Percentiles rank a stretch among this genome's conserved stretches.
Evolutionary conservation across 2,888 invertebrate genomes (phyloP).

Genomic region (Stictocephala bisonia): DNA sequence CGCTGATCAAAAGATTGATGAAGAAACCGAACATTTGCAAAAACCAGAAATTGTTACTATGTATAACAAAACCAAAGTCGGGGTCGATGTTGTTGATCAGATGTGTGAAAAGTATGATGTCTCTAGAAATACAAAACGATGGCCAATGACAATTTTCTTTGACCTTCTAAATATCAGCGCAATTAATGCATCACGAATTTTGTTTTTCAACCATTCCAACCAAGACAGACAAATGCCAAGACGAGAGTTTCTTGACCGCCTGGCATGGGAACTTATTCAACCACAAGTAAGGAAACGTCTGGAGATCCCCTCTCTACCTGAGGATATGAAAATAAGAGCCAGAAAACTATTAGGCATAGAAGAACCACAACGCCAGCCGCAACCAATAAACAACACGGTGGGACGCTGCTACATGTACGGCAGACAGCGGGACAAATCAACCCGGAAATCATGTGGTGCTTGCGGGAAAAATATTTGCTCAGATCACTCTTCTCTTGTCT

Average conservation of each 20-base stretch:
- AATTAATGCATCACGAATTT: constrained; percentile 11
- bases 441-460: background rate
- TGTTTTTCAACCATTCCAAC: background rate
- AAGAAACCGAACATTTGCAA: constrained; percentile 51
- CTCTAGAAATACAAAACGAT: constrained; percentile 20
- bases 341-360: constrained; percentile 19
- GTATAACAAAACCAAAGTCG: constrained; percentile 58
- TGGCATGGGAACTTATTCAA: constrained; percentile 28
- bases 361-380: constrained; percentile 10
- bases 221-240: background rate
- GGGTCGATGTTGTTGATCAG: constrained; percentile 30
- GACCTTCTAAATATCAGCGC: constrained; percentile 15
- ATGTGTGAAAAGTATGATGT: constrained; percentile 25
- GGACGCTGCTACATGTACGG: constrained; percentile 27
- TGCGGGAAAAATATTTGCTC: constrained; percentile 18
- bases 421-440: constrained; percentile 11
- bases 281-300: constrained; percentile 14
- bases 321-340: constrained; percentile 2
- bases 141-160: constrained; percentile 30
- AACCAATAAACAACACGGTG: constrained; percentile 4
- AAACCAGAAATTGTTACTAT: constrained; percentile 59
- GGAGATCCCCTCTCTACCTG: background rate
- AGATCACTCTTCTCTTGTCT: constrained; percentile 9
- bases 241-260: constrained; percentile 8
- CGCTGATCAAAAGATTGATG: constrained; percentile 51